Evolutionary conservation across 2,113 vertebrate genomes (phyloP).

Genomic region (Bubo scandiacus): DNA sequence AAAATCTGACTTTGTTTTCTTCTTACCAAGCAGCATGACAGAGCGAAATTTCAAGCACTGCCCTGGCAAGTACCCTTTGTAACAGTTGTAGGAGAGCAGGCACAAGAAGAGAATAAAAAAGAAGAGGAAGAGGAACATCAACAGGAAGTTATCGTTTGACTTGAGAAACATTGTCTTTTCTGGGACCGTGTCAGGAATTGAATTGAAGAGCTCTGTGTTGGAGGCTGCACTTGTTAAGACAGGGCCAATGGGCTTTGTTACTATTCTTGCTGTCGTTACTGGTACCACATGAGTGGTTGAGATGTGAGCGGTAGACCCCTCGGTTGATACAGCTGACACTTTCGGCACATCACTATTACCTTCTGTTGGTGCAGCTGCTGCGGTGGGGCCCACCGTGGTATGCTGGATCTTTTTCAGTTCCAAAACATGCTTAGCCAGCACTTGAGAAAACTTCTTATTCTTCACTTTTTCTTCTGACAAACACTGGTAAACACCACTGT

Average conservation of each 20-base stretch:
- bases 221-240: constrained; percentile 68
- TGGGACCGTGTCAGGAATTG: constrained; percentile 67
- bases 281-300: constrained; percentile 51
- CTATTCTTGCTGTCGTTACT: constrained; percentile 64
- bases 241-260: constrained; percentile 73
- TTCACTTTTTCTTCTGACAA: constrained; percentile 85
- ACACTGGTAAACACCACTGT: constrained; percentile 90
- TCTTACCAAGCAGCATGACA: constrained; percentile 81
- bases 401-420: constrained; percentile 73
- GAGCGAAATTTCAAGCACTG: constrained; percentile 89
- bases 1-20: constrained; percentile 82
- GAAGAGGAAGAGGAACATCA: constrained; percentile 90
- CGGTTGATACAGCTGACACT: constrained; percentile 48
- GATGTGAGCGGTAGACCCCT: constrained; percentile 62
- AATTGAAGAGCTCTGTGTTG: constrained; percentile 67
- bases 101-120: constrained; percentile 88
- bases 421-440: constrained; percentile 83
- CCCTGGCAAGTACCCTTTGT: constrained; percentile 91
- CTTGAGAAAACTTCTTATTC: constrained; percentile 83
- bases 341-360: constrained; percentile 72
- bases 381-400: background rate
- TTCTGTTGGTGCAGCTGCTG: constrained; percentile 48
- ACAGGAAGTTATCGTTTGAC: constrained; percentile 83
- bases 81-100: constrained; percentile 91
- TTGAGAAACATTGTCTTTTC: constrained; percentile 86